A percentile compares a stretch with the other conserved stretches of the same genome.
Conservation (phyloP, 2,113 vertebrate genomes). For the Budorcas taxicolor region DNA sequence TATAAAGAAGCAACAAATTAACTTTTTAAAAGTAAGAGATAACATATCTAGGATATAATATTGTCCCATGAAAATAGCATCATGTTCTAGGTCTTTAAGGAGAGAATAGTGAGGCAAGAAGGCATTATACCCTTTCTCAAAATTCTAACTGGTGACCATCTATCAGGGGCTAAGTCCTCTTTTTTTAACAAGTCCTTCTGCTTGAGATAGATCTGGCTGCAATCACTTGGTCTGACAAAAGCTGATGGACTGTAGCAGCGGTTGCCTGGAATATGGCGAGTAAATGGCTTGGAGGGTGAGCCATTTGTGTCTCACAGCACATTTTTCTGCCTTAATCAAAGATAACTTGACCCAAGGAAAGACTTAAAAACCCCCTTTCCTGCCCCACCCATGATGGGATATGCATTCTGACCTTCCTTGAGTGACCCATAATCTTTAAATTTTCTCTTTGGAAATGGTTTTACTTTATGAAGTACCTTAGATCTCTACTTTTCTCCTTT, state of each 20-base stretch:
- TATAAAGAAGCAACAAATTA: constrained; percentile 74
- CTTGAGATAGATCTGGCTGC: background rate
- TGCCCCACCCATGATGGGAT: background rate
- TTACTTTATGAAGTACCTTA: background rate
- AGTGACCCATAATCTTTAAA: background rate
- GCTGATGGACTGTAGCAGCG: background rate
- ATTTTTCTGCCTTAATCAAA: background rate
- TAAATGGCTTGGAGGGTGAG: background rate
- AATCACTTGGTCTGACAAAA: background rate
- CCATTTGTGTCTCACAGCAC: background rate
- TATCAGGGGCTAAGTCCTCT: background rate
- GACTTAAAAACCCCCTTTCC: background rate
- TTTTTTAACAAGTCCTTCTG: background rate
- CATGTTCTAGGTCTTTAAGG: constrained; percentile 50
- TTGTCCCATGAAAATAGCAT: constrained; percentile 47
- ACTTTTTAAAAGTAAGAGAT: constrained; percentile 70
- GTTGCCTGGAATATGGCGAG: background rate
- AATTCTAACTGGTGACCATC: background rate
- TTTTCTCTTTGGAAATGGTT: background rate
- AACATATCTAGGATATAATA: constrained; percentile 67
- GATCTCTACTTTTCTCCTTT: background rate
- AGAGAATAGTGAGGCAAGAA: background rate
- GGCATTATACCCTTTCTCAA: background rate
- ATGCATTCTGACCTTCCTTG: background rate
- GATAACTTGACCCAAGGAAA: background rate